Percentiles rank a stretch among this genome's conserved stretches.
Evolutionary conservation across 2,113 vertebrate genomes (phyloP).

Genomic region (Rattus rattus): DNA sequence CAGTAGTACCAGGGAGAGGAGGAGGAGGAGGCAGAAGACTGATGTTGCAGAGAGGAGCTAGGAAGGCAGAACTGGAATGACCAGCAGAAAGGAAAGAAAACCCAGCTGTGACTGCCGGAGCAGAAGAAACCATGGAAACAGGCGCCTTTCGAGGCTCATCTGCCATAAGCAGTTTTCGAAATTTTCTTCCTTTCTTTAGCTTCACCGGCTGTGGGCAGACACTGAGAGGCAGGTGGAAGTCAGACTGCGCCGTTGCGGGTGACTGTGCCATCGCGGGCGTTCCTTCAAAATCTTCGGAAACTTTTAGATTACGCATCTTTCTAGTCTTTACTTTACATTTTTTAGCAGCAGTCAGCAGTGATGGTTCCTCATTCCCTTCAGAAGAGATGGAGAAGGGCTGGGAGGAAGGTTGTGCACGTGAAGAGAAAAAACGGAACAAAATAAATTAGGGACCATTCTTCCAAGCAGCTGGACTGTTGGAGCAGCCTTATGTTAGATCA

Average conservation of each 20-base stretch:
- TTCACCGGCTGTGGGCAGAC: fast-evolving
- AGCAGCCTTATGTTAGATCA: too few relatives aligned
- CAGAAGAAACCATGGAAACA: fast-evolving
- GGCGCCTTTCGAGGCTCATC: fast-evolving
- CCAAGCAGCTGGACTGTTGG: not conserved
- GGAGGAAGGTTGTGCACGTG: not conserved
- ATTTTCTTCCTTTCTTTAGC: not conserved
- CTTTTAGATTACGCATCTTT: fast-evolving
- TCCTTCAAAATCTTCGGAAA: not conserved
- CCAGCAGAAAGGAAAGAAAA: fast-evolving
- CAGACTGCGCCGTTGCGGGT: too few relatives aligned
- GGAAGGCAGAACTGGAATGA: not conserved
- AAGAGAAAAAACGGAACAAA: not conserved
- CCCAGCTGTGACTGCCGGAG: fast-evolving
- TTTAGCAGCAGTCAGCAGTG: fast-evolving
- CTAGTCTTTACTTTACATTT: fast-evolving
- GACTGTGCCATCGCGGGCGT: fast-evolving
- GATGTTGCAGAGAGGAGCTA: fast-evolving
- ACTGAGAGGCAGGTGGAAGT: fast-evolving
- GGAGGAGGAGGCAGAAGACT: not conserved
- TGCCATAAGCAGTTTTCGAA: fast-evolving
- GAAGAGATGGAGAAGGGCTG: not conserved
- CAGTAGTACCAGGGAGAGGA: not conserved
- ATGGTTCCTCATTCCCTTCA: not conserved
- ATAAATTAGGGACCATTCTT: not conserved